Evolutionary conservation across 2,888 invertebrate species (phyloP).

Genomic region (Plagiodera versicolora): DNA sequence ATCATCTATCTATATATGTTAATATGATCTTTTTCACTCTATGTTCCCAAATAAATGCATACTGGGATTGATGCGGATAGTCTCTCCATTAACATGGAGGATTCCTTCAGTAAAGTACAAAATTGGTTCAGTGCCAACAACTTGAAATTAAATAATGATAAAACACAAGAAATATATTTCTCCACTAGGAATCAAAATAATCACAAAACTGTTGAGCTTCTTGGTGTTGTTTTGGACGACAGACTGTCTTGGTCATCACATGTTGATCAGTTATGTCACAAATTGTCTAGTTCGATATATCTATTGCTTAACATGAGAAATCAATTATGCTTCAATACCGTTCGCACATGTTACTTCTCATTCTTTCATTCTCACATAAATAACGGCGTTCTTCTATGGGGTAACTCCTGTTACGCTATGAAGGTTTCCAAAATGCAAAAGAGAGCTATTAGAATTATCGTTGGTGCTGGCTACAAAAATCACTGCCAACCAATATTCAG

Average conservation of each 20-base stretch:
- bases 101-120: too few species aligned
- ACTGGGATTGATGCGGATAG: slow-evolving; percentile 1
- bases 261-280: slow-evolving; percentile 3
- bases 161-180: too few species aligned
- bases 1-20: too few species aligned
- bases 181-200: neutral
- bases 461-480: neutral
- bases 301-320: neutral
- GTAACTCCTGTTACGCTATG: slow-evolving; percentile 1
- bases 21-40: too few species aligned
- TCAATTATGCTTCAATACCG: too few species aligned
- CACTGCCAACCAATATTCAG: slow-evolving; percentile 1
- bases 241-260: neutral
- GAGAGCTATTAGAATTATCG: too few species aligned
- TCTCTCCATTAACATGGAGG: neutral
- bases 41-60: too few species aligned
- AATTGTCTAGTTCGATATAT: slow-evolving; percentile 1
- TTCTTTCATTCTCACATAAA: neutral
- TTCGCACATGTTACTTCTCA: neutral
- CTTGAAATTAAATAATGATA: too few species aligned
- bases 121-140: too few species aligned
- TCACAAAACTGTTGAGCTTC: neutral
- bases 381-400: neutral
- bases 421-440: too few species aligned
- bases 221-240: neutral